Conservation (phyloP, 2,797 vertebrate genomes). For the Antrozous pallidus region DNA sequence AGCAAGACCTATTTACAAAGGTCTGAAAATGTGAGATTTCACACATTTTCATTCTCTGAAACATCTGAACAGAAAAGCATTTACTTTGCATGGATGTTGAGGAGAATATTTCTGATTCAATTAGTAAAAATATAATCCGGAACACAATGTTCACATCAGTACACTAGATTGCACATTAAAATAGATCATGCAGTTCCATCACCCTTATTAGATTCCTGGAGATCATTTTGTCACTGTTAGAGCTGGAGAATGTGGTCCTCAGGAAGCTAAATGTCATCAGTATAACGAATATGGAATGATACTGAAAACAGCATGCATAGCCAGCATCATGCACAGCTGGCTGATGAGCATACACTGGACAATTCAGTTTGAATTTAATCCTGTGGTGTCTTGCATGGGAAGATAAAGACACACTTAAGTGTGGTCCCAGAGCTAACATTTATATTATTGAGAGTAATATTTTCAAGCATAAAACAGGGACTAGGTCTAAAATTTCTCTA, state of each 20-base stretch:
- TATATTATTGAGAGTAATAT: background rate
- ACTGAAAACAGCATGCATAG: background rate
- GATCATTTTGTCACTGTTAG: background rate
- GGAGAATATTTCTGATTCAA: slow-evolving; percentile 13
- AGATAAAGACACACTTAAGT: background rate
- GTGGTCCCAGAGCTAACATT: background rate
- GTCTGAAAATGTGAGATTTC: background rate
- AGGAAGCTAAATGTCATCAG: background rate
- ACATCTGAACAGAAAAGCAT: background rate
- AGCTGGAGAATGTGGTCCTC: background rate
- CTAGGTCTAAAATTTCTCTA: background rate
- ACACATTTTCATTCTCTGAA: background rate
- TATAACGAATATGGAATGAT: background rate
- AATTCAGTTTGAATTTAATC: background rate
- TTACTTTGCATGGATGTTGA: background rate
- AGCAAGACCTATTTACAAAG: background rate
- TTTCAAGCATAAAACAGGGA: slow-evolving; percentile 41
- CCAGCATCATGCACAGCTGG: background rate
- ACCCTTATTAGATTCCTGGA: background rate
- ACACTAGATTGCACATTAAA: background rate
- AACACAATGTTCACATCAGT: background rate
- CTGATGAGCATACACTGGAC: background rate
- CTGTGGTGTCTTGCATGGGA: background rate
- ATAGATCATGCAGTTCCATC: background rate
- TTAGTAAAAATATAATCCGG: background rate